Base-by-base conservation (phyloP, 1,140 invertebrate species). In the Lepeophtheirus salmonis region DNA sequence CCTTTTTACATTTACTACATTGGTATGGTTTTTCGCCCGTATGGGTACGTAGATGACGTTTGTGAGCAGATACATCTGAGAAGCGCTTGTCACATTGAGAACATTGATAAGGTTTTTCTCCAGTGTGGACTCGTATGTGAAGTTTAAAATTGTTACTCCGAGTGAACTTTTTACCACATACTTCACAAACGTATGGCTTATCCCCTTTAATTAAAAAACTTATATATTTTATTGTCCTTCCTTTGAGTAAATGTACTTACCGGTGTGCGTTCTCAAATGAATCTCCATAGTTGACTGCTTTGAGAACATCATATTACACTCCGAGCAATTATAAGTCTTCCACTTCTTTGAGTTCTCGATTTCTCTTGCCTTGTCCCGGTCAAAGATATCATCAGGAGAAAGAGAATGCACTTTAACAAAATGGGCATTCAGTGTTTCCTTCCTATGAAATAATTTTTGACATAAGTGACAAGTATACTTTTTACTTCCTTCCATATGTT, bases 1-100 rank as follows among this genome's bases (percentile, higher is more conserved):
- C 67, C 54, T 72, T 69, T 2, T 67, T 67, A 64, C 74, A 76
- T 17, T 71, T 68, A 6, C 69, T 67, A 62, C 74, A 76, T 52
- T 67, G 66, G 57, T 70, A 69, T 2, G 68, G 69, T 61, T 69
- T 69, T 22, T 70, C 67, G 12, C 70, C 70, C 6, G 67, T 70
- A 63, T 72, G 70, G 24, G 69, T 70, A 48, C 69, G 66, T 52
- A 70, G 64, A 50, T 71, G 70, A 18, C 67, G 65, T 13, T 66
- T 65, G 24, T 70, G 51, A 61, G 64, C 63, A 49, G 65, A 66
- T 17, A 63, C 63, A 16, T 64, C 64, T 26, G 64, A 63, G 54
- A 66, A 66, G 59, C 63, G 61, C 24, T 64, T 63, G 25, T 63
- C 63, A 56, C 65, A 66, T 20, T 54, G 18, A n/a, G 52, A 54